Evolutionary conservation across 2,113 vertebrate genomes (phyloP).

Genomic region (Amblyornis subalaris): DNA sequence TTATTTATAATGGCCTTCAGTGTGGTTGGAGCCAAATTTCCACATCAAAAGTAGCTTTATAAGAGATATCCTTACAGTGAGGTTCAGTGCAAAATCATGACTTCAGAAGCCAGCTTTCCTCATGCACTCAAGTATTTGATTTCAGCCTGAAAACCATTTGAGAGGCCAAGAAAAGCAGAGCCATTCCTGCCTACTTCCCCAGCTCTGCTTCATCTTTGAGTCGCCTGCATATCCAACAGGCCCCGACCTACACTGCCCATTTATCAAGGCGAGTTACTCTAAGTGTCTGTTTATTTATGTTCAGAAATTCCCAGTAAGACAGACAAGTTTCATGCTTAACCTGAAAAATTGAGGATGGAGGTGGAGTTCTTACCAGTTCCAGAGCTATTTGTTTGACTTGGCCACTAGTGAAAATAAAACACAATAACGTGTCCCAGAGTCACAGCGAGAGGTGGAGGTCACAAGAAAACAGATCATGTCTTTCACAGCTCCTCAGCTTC

Average conservation of each 20-base stretch:
- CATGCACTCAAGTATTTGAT: conserved; percentile 66
- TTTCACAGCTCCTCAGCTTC: conserved; percentile 41
- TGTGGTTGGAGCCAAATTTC: conserved; percentile 64
- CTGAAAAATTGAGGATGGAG: conserved; percentile 11
- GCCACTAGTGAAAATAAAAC: conserved; percentile 33
- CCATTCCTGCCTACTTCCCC: conserved; percentile 68
- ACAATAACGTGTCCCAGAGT: conserved; percentile 22
- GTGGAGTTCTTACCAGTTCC: conserved; percentile 4
- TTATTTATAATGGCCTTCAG: conserved; percentile 71
- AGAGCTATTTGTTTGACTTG: conserved; percentile 58
- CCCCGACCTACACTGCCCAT: conserved; percentile 35
- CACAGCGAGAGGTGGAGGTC: conserved; percentile 37
- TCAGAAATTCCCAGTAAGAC: conserved; percentile 56
- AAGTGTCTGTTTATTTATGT: conserved; percentile 53
- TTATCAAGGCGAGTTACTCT: conserved; percentile 61
- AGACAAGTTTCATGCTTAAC: conserved; percentile 55
- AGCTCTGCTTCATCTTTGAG: conserved; percentile 63
- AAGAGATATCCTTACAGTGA: conserved; percentile 67
- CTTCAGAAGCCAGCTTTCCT: conserved; percentile 68
- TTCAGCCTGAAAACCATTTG: conserved; percentile 60
- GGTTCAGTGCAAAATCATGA: conserved; percentile 68
- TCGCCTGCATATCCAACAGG: conserved; percentile 50
- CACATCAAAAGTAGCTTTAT: conserved; percentile 72
- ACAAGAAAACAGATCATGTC: conserved; percentile 43
- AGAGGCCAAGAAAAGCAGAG: conserved; percentile 72